Conservation (phyloP, 2,113 vertebrate genomes). For the Ptyas mucosa region DNA sequence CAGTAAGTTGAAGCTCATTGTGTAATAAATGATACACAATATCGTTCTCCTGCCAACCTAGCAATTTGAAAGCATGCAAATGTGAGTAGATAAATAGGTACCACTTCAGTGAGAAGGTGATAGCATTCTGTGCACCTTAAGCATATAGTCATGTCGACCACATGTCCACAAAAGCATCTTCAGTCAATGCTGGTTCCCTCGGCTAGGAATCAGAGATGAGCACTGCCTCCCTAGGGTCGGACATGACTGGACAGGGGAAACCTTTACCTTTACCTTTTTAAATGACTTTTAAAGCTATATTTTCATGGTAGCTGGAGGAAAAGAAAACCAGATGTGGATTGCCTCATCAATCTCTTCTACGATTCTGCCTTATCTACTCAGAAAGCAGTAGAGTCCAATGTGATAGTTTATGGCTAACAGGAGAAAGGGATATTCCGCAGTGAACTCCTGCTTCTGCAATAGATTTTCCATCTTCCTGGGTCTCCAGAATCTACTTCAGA, state of each 20-base stretch:
- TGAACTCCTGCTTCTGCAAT: not conserved
- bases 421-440: not conserved
- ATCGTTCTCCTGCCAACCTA: not conserved
- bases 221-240: not conserved
- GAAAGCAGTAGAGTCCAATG: not conserved
- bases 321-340: not conserved
- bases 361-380: not conserved
- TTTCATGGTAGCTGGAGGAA: not conserved
- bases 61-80: not conserved
- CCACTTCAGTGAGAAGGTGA: not conserved
- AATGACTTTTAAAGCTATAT: not conserved
- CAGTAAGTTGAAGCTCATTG: not conserved
- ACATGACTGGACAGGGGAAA: not conserved
- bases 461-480: not conserved
- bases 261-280: not conserved
- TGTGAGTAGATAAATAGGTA: not conserved
- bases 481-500: not conserved
- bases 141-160: not conserved
- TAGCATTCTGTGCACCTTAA: not conserved
- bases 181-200: not conserved
- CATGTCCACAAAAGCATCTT: not conserved
- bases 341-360: not conserved
- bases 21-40: not conserved
- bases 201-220: not conserved
- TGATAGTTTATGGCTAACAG: not conserved